These are phyloP conservation scores for Tipula helvola DNA, from an alignment of 2,888 invertebrate genomes.

Conservation along the genomic window DNA sequence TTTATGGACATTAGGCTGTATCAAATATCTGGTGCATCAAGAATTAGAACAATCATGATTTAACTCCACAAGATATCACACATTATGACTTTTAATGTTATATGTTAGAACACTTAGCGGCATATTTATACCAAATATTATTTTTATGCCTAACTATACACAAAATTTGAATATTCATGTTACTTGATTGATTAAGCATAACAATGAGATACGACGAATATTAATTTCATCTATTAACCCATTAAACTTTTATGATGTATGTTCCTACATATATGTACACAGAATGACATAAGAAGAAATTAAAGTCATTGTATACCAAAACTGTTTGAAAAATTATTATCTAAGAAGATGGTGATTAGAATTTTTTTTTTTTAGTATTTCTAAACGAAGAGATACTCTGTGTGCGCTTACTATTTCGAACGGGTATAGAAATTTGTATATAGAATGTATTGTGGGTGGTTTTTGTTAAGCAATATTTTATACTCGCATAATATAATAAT, in stretches of 20 bases:
- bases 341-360: neutral
- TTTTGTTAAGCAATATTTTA: neutral
- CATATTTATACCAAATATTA: neutral
- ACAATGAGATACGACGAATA: neutral
- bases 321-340: neutral
- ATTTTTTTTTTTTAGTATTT: neutral
- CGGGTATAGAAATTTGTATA: neutral
- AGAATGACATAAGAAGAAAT: neutral
- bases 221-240: neutral
- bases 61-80: neutral
- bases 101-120: neutral
- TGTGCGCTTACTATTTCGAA: neutral
- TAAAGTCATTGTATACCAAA: neutral
- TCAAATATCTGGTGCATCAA: neutral
- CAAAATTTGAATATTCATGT: neutral
- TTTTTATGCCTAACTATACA: neutral
- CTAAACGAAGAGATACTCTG: neutral
- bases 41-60: neutral
- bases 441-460: neutral
- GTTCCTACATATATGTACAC: neutral
- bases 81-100: neutral
- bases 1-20: neutral
- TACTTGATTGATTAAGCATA: neutral
- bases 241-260: neutral
- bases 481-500: neutral